These are phyloP conservation scores for Tapera naevia DNA, from an alignment of 2,797 vertebrate species.

Conservation along the genomic window DNA sequence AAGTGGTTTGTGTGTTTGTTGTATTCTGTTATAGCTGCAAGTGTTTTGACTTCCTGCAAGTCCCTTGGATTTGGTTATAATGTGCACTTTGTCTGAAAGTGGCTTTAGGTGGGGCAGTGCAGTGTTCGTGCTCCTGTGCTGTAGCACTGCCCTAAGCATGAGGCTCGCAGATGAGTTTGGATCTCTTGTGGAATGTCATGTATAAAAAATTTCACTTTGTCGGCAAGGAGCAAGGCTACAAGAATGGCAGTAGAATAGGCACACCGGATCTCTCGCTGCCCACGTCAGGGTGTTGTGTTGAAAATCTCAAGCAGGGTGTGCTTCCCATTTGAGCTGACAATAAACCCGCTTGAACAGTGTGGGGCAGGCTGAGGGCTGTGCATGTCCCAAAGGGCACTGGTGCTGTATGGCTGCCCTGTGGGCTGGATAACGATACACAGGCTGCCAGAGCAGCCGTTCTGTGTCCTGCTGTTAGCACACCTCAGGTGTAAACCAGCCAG, in stretches of 20 bases:
- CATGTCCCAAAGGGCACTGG: neutral
- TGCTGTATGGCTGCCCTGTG: neutral
- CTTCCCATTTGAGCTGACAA: neutral
- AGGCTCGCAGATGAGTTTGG: neutral
- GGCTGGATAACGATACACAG: neutral
- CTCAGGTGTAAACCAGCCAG: neutral
- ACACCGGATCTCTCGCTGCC: rapidly evolving
- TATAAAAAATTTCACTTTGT: neutral
- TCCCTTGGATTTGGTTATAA: neutral
- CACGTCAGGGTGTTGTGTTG: rapidly evolving
- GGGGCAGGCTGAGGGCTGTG: neutral
- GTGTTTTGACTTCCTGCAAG: neutral
- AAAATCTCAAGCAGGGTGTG: rapidly evolving
- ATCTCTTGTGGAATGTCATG: rapidly evolving
- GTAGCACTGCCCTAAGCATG: neutral
- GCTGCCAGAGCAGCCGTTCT: neutral
- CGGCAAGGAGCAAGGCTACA: neutral
- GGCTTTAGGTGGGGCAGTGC: neutral
- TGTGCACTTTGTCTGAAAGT: neutral
- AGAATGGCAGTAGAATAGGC: neutral
- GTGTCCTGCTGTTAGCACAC: neutral
- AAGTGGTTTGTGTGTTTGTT: neutral
- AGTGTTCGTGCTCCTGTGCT: neutral
- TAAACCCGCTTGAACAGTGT: neutral
- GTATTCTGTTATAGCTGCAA: neutral